Base-by-base conservation (phyloP, 2,888 invertebrate species). In the Eupeodes latifasciatus region DNA sequence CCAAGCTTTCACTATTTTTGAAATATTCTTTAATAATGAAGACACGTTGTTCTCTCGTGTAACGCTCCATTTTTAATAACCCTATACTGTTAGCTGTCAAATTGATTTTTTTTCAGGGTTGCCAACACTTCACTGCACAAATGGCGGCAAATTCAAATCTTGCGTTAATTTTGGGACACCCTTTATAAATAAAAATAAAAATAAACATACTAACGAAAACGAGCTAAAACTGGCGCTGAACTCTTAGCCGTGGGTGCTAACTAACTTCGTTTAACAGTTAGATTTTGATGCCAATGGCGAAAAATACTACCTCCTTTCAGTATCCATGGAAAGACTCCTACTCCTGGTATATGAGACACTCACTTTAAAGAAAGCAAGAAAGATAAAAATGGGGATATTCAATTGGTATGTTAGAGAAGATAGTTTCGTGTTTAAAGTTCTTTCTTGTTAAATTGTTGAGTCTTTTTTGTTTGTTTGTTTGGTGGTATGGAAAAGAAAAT, bases 181-280 rank as follows among this genome's bases (percentile, higher is more conserved):
- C n/a, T n/a, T n/a, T n/a, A n/a, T n/a, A 34, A n/a, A 47, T 16
- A 19, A 19, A 19, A 19, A 19, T 19, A 19, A 0, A 19, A 19
- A 19, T 19, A 19, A 19, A 19, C 19, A 19, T 19, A 51, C 14
- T 5, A 61, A 10, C 16, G 0, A 16, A 12, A 59, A 53, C 12
- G 44, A 69, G 12, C n/a, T 44, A 40, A 81, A 86, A 69, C 53
- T 74, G 47, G 74, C 71, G 77, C 76, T 84, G 84, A 87, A 87
- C 84, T 87, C 76, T 67, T 78, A 71, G 85, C 88, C 85, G 88
- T 88, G 88, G 88, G 88, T 88, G 85, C 88, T 88, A 88, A 88
- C 85, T 88, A 85, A 88, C 88, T 88, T 75, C 84, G 71, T 81
- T 88, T 81, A 88, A 88, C 88, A 88, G 88, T 88, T 88, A 88